phyloP scores from a whole-genome alignment of 1,140 invertebrate species.

The Diabrotica undecimpunctata region DNA sequence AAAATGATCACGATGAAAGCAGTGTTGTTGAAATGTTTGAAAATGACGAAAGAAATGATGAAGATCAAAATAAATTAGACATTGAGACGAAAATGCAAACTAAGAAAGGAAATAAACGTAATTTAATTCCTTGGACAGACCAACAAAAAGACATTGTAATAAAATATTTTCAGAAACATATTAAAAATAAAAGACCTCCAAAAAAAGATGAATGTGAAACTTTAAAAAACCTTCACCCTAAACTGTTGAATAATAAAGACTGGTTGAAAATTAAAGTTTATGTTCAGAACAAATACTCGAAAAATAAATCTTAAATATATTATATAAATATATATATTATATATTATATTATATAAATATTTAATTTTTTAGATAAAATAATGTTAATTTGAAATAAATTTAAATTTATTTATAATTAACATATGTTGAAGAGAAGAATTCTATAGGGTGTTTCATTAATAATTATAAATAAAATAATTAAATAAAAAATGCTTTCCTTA shows the following conservation, averaged over 20 bases:
- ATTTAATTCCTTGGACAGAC: slow-evolving; percentile 9
- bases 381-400: too few relatives aligned
- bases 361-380: too few relatives aligned
- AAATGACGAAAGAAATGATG: not conserved
- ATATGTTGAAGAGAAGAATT: too few relatives aligned
- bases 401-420: too few relatives aligned
- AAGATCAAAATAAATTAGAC: slow-evolving; percentile 7
- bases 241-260: slow-evolving; percentile 22
- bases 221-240: slow-evolving; percentile 9
- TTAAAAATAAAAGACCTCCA: slow-evolving; percentile 29
- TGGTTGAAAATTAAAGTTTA: slow-evolving; percentile 24
- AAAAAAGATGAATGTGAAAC: slow-evolving; percentile 27
- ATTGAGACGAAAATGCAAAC: not conserved
- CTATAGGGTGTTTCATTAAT: too few relatives aligned
- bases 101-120: slow-evolving; percentile 5
- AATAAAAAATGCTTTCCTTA: too few relatives aligned
- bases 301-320: not conserved
- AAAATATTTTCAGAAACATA: slow-evolving; percentile 29
- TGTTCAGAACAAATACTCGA: slow-evolving; percentile 11
- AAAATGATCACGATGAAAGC: not conserved
- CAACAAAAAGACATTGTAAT: slow-evolving; percentile 5
- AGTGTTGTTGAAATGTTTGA: not conserved
- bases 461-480: too few relatives aligned
- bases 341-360: too few relatives aligned
- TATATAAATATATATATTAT: too few relatives aligned